Conservation (phyloP, 2,797 vertebrate genomes). For the Chelonia mydas region DNA sequence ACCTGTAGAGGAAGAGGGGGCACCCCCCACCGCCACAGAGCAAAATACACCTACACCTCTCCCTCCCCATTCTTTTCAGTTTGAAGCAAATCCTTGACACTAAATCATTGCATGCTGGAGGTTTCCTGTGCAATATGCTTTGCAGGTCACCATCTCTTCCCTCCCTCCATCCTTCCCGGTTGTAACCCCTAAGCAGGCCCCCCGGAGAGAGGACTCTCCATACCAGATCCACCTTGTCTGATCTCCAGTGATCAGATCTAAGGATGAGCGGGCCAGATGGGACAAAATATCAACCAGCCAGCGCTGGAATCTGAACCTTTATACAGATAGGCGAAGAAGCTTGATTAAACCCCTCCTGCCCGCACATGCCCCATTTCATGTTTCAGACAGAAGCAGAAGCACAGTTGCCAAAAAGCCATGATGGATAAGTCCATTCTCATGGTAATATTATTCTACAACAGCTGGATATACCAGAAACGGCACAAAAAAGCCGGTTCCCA, state of each 20-base stretch:
- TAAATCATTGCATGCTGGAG: neutral
- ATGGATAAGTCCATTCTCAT: neutral
- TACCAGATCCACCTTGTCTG: neutral
- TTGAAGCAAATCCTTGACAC: slow-evolving; percentile 26
- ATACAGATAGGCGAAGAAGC: neutral
- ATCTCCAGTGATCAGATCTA: neutral
- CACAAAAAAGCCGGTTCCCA: neutral
- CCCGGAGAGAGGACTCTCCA: neutral
- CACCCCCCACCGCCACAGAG: neutral
- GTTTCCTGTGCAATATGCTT: neutral
- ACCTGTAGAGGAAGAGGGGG: neutral
- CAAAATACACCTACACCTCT: neutral
- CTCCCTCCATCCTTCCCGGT: neutral
- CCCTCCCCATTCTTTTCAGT: neutral
- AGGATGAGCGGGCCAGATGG: neutral
- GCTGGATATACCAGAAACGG: neutral
- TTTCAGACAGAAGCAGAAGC: neutral
- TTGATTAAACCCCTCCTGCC: neutral
- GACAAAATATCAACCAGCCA: neutral
- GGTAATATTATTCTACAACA: neutral
- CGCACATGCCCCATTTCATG: neutral
- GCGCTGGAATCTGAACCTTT: slow-evolving; percentile 13
- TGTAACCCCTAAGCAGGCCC: neutral
- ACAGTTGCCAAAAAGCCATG: neutral
- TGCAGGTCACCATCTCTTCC: neutral